Evolutionary conservation across 2,888 invertebrate genomes (phyloP).

Genomic region (Linnaemya tessellans): DNA sequence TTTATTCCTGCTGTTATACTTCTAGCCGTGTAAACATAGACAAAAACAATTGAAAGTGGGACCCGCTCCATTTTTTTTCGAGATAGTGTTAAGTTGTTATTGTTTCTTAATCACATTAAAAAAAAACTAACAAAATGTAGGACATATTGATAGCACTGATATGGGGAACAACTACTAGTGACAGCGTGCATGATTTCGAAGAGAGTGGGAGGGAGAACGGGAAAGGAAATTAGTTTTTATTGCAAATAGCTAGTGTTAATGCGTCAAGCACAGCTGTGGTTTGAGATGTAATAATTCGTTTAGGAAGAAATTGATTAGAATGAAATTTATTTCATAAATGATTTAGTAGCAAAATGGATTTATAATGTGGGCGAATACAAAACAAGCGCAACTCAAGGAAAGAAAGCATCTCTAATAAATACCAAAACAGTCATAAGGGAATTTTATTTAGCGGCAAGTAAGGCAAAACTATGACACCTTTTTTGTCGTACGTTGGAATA

Average conservation of each 20-base stretch:
- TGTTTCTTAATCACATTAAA: neutral
- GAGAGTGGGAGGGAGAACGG: slow-evolving; percentile 10
- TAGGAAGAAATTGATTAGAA: slow-evolving; percentile 10
- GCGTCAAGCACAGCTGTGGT: neutral
- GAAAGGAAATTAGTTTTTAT: slow-evolving; percentile 15
- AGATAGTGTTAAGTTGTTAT: slow-evolving; percentile 31
- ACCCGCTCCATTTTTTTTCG: slow-evolving; percentile 33
- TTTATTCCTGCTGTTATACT: neutral
- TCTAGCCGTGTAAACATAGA: slow-evolving; percentile 12
- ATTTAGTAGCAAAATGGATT: neutral
- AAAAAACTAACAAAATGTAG: slow-evolving; percentile 63
- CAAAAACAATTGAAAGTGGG: slow-evolving; percentile 22
- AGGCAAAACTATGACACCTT: no score
- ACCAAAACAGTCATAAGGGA: no score
- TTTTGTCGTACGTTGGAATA: no score
- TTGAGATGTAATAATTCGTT: slow-evolving; percentile 9
- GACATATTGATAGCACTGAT: slow-evolving; percentile 62
- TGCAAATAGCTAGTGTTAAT: neutral
- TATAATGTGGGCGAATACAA: neutral
- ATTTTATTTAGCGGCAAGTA: no score
- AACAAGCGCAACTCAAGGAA: neutral
- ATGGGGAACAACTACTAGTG: slow-evolving; percentile 25
- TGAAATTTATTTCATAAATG: neutral
- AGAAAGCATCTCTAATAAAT: neutral
- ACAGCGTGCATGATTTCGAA: slow-evolving; percentile 1